Evolutionary conservation across 2,888 invertebrate species (phyloP), one percentile per base, ranked within the genome.

Genomic region (Clusia tigrina): DNA sequence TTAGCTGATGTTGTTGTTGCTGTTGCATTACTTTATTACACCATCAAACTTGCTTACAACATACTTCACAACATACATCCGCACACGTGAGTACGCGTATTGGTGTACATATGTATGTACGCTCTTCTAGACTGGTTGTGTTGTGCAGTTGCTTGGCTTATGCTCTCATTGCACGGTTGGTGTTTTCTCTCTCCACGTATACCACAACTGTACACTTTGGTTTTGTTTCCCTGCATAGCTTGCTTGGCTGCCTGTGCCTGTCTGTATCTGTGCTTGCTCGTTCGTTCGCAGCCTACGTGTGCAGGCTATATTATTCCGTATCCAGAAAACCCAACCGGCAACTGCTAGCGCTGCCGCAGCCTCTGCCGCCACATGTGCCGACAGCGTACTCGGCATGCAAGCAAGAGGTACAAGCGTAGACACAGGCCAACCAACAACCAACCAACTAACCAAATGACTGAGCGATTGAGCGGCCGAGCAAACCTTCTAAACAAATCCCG

Each of bases 401-500:
- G 37, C n/a, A n/a, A 3, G 22, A 42, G 23, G 24, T n/a, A 22
- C 42, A 37, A 38, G 15, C 42, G 42, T 15, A 32, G 54, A 37
- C 9, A 15, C 25, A 46, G 48, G 53, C 58, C 12, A 37, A 61
- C 37, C 51, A 51, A 20, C n/a, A n/a, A 18, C 54, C 32, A 32
- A 55, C 55, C 51, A 60, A 48, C 59, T 9, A 32, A 9, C 32
- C 32, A 6, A 9, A 6, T 12, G 32, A 32, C 32, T 12, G 32
- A 9, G 9, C 48, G 17, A 18, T 48, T n/a, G 17, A 48, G 48
- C n/a, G 9, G 12, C 6, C 32, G 6, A 54, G 22, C 60, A 63
- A 63, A 60, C 64, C 67, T 64, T 62, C 62, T 67, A 67, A 65
- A 62, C 64, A 64, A 67, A 62, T 58, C 60, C 54, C 66, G 53